These are phyloP conservation scores for Nephrotoma flavescens DNA, from an alignment of 2,888 invertebrate genomes.

Conservation along the genomic window DNA sequence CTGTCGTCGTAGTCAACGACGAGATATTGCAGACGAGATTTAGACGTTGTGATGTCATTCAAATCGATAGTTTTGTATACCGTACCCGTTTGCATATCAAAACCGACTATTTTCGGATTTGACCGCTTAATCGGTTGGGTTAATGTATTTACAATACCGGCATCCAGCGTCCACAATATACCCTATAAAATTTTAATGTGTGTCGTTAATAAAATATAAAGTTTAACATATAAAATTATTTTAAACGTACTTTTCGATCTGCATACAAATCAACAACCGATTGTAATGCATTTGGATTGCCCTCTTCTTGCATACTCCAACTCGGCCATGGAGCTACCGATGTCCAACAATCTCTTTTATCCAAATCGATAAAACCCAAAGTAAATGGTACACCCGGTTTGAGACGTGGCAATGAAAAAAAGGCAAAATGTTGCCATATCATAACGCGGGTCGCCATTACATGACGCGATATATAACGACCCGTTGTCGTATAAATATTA, in stretches of 20 bases:
- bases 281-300: slow-evolving; percentile 50
- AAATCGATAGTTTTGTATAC: slow-evolving; percentile 43
- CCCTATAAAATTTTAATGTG: slow-evolving; percentile 22
- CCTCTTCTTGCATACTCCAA: slow-evolving; percentile 56
- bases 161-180: slow-evolving; percentile 44
- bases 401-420: slow-evolving; percentile 43
- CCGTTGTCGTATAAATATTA: slow-evolving; percentile 39
- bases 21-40: slow-evolving; percentile 42
- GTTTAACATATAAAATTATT: not conserved
- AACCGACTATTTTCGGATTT: slow-evolving; percentile 43
- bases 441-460: slow-evolving; percentile 46
- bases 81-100: slow-evolving; percentile 40
- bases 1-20: slow-evolving; percentile 37
- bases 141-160: slow-evolving; percentile 42
- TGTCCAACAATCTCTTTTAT: slow-evolving; percentile 34
- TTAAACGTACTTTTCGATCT: slow-evolving; percentile 34
- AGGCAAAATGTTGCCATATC: slow-evolving; percentile 39
- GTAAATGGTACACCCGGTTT: slow-evolving; percentile 46
- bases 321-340: slow-evolving; percentile 46
- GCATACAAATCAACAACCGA: slow-evolving; percentile 51
- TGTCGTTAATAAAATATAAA: not conserved
- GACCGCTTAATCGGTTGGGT: slow-evolving; percentile 41
- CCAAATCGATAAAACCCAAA: slow-evolving; percentile 38
- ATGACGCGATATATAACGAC: slow-evolving; percentile 42
- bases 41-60: slow-evolving; percentile 33